Evolutionary conservation across 1,140 invertebrate species (phyloP), one percentile per base, ranked within the genome.

Genomic region (Drepana arcuata): DNA sequence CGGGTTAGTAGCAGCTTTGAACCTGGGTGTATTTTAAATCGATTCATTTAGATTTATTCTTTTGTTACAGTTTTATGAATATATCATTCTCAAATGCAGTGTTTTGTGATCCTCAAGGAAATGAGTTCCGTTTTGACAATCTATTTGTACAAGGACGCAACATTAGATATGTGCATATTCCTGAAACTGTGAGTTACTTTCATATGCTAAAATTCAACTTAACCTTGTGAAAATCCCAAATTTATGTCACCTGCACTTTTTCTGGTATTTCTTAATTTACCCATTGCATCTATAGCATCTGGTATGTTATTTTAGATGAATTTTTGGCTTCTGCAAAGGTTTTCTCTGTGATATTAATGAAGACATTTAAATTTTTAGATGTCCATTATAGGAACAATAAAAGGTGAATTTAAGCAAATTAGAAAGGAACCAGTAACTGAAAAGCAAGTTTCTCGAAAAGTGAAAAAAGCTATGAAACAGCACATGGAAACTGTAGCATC

Each of bases 141-240:
- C 86, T 91, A 46, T 91, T 89, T 68, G 61, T 92, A 10, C 88
- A 88, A 27, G 86, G 84, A 5, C 66, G 86, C 39, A 89, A 90
- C 38, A 87, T 92, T 38, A 82, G 89, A 54, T 88, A 86, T 65
- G 86, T 92, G 2, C 89, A 90, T 39, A 86, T 91, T 42, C 90
- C 90, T 14, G 82, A 87, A 41, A 69, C 84, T 41, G 88, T 89
- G 59, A 87, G 87, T 85, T 21, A 34, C 0, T 14, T 26, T 10
- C 14, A 24, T 24, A 15, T 24, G 9, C 12, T 4, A 18, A 18
- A 14, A n/a, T n/a, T n/a, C n/a, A n/a, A n/a, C n/a, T n/a, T n/a
- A n/a, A n/a, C n/a, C n/a, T n/a, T n/a, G n/a, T n/a, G n/a, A n/a
- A n/a, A n/a, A n/a, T n/a, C n/a, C n/a, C n/a, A n/a, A n/a, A n/a